Evolutionary conservation across 2,888 invertebrate genomes (phyloP).

Genomic region (Hirtodrosophila trivittata): DNA sequence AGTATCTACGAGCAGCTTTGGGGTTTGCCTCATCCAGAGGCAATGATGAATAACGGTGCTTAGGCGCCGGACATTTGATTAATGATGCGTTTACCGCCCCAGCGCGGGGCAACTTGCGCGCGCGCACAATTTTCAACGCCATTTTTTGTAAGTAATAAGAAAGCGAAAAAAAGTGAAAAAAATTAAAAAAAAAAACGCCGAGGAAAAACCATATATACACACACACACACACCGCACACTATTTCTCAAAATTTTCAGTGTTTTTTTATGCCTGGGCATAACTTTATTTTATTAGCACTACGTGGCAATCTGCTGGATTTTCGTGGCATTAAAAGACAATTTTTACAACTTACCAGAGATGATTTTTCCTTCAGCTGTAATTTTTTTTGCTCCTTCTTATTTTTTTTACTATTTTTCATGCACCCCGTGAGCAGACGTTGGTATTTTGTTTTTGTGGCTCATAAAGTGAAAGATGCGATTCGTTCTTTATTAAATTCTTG

Average conservation of each 20-base stretch:
- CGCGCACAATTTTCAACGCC: conserved; percentile 70
- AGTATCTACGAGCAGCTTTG: conserved; percentile 11
- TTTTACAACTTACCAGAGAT: conserved; percentile 76
- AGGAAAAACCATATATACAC: conserved; percentile 1
- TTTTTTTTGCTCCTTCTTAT: conserved; percentile 9
- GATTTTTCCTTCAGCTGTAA: conserved; percentile 52
- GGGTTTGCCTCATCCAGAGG: conserved; percentile 55
- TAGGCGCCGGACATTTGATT: conserved; percentile 79
- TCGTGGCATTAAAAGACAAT: conserved; percentile 78
- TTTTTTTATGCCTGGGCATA: conserved; percentile 71
- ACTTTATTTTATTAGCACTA: conserved; percentile 80
- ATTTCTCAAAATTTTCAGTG: conserved; percentile 67
- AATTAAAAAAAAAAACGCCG: conserved; percentile 23
- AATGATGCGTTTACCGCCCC: conserved; percentile 79
- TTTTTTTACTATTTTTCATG: conserved; percentile 48
- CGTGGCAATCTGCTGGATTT: conserved; percentile 81
- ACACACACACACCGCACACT: conserved; percentile 52
- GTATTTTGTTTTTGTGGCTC: conserved; percentile 56
- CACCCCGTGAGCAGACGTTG: conserved; percentile 36
- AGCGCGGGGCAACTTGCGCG: conserved; percentile 49
- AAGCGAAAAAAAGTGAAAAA: conserved; percentile 22
- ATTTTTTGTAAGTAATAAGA: conserved; percentile 45
- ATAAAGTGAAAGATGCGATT: conserved; percentile 51
- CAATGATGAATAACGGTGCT: conserved; percentile 80
- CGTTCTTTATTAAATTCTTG: conserved; percentile 70